A percentile compares a stretch with the other conserved stretches of the same genome.
Evolutionary conservation across 1,140 invertebrate species (phyloP).

Genomic region (Rhagoletis pomonella): DNA sequence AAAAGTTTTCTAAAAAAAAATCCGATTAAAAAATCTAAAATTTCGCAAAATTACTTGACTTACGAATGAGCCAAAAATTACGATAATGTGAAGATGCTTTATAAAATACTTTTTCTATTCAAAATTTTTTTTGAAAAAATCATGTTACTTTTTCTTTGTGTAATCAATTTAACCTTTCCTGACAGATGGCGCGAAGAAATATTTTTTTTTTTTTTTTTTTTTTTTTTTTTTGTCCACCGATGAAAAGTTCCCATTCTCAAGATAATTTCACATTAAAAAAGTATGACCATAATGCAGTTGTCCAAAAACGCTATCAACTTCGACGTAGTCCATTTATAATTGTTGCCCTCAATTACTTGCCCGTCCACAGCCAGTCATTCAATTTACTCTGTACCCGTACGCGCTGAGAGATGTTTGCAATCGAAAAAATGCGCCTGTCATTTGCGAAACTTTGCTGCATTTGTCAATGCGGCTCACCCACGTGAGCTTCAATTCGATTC

Average conservation of each 20-base stretch:
- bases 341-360: conserved; percentile 46
- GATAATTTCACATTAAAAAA: no score
- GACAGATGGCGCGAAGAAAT: no score
- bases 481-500: conserved; percentile 38
- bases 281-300: not conserved
- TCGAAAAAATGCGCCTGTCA: conserved; percentile 45
- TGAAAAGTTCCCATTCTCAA: no score
- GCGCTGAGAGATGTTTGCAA: conserved; percentile 33
- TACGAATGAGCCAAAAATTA: no score
- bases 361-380: conserved; percentile 33
- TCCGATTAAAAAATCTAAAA: not conserved
- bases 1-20: not conserved
- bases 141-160: no score
- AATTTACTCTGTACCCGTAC: not conserved
- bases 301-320: conserved; percentile 20
- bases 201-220: no score
- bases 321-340: conserved; percentile 41
- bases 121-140: no score
- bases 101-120: no score
- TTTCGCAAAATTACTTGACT: no score
- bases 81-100: no score
- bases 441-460: conserved; percentile 44
- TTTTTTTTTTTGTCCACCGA: no score
- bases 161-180: no score
- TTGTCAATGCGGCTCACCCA: conserved; percentile 48